A percentile compares a stretch with the other conserved stretches of the same genome.
Evolutionary conservation across 2,888 invertebrate species (phyloP).

Genomic region (Metopia argyrocephala): DNA sequence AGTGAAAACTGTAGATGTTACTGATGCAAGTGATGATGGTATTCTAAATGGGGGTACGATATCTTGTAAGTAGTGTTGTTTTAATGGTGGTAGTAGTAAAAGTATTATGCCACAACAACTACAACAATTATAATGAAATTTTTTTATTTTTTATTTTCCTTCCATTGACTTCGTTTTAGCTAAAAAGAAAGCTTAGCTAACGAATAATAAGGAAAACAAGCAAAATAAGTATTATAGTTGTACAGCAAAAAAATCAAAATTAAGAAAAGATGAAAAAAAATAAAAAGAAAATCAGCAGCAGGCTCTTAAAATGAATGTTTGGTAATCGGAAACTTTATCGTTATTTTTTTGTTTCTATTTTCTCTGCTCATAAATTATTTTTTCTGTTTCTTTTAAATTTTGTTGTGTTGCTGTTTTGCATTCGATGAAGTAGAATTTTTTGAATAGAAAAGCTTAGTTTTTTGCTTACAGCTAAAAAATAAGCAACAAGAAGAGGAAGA

Average conservation of each 20-base stretch:
- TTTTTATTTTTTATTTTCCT: slow-evolving; percentile 39
- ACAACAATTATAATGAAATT: background rate
- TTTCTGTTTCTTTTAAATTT: slow-evolving; percentile 30
- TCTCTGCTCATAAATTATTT: slow-evolving; percentile 10
- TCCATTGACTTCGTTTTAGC: slow-evolving; percentile 55
- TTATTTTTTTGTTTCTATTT: slow-evolving; percentile 22
- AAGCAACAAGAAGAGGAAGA: background rate
- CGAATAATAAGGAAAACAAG: slow-evolving; percentile 9
- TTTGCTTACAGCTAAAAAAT: slow-evolving; percentile 74
- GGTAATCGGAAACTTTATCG: slow-evolving; percentile 62
- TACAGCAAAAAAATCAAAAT: background rate
- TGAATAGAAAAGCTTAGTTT: slow-evolving; percentile 77
- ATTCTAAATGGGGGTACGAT: slow-evolving; percentile 5
- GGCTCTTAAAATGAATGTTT: slow-evolving; percentile 70
- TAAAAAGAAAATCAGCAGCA: slow-evolving; percentile 63
- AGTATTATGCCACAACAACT: slow-evolving; percentile 21
- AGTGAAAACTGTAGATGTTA: background rate
- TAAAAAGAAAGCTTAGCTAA: slow-evolving; percentile 45
- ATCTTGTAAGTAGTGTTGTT: slow-evolving; percentile 34
- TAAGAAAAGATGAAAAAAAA: slow-evolving; percentile 65
- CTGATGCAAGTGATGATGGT: background rate
- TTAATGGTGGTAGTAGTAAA: slow-evolving; percentile 22
- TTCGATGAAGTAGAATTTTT: slow-evolving; percentile 74
- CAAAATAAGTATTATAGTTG: slow-evolving; percentile 6
- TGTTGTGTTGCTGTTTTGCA: slow-evolving; percentile 50